These are phyloP conservation scores for Montipora sp. DNA, from an alignment of 64 coral and sea anemone species.

Conservation along the genomic window DNA sequence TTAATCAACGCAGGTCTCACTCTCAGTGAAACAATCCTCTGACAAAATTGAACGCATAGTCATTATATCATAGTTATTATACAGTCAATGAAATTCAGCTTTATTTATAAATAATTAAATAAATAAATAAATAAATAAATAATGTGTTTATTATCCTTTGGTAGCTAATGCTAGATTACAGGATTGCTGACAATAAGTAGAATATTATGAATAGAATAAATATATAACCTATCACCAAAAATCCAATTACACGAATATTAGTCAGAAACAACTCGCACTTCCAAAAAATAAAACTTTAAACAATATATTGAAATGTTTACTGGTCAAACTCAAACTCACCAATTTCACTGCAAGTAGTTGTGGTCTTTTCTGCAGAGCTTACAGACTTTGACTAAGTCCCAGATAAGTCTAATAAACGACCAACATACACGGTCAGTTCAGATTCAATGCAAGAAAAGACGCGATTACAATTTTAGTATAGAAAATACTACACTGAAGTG, in stretches of 20 bases:
- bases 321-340: conserved; percentile 2
- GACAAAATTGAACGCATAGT: background rate
- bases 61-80: background rate
- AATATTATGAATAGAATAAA: conserved; percentile 6
- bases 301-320: background rate
- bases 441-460: background rate
- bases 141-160: background rate
- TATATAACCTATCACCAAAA: background rate
- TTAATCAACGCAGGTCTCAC: conserved; percentile 1
- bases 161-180: background rate
- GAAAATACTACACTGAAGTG: background rate
- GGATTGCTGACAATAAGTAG: background rate
- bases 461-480: background rate
- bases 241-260: conserved; percentile 8
- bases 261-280: conserved; percentile 6
- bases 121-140: background rate
- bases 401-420: background rate
- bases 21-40: background rate
- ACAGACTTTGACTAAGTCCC: background rate
- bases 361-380: background rate
- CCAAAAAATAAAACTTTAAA: background rate
- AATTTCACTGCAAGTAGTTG: background rate
- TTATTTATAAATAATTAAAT: background rate
- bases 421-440: background rate
- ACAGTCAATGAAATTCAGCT: background rate